Conservation (phyloP, 2,888 invertebrate genomes). For the Venusia cambrica region DNA sequence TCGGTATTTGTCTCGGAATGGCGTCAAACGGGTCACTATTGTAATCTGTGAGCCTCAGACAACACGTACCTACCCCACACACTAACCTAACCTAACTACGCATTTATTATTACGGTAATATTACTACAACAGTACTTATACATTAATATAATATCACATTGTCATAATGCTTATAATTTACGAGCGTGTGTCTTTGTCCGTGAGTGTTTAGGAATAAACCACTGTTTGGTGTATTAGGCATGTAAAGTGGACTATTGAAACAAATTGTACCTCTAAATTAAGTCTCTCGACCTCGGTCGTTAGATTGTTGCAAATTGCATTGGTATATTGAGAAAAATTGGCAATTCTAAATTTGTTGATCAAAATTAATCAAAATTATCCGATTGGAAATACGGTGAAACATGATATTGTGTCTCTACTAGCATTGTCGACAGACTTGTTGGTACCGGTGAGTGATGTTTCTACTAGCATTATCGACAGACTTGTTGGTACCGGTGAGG, state of each 20-base stretch:
- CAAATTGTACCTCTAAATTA: constrained; percentile 60
- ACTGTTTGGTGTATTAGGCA: constrained; percentile 77
- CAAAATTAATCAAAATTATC: constrained; percentile 70
- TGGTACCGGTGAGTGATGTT: constrained; percentile 77
- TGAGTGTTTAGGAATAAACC: constrained; percentile 77
- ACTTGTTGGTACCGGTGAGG: constrained; percentile 76
- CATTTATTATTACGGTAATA: constrained; percentile 78
- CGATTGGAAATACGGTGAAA: constrained; percentile 58
- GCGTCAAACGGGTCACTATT: constrained; percentile 74
- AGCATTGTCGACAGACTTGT: constrained; percentile 69
- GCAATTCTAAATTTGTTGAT: constrained; percentile 60
- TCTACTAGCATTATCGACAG: constrained; percentile 73
- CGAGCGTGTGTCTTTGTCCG: constrained; percentile 82
- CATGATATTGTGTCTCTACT: constrained; percentile 59
- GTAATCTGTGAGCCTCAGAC: constrained; percentile 78
- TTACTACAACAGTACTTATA: constrained; percentile 77
- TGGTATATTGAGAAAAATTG: constrained; percentile 59
- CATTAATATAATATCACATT: constrained; percentile 79
- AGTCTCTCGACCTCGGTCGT: constrained; percentile 35
- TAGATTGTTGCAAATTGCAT: constrained; percentile 53
- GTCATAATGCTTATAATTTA: constrained; percentile 82
- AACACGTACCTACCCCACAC: constrained; percentile 65
- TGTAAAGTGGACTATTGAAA: constrained; percentile 54
- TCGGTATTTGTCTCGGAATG: constrained; percentile 77
- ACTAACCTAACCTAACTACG: constrained; percentile 76